Percentiles rank a stretch among this genome's conserved stretches.
phyloP scores from a whole-genome alignment of 2,113 vertebrate species.

The Calypte anna region DNA sequence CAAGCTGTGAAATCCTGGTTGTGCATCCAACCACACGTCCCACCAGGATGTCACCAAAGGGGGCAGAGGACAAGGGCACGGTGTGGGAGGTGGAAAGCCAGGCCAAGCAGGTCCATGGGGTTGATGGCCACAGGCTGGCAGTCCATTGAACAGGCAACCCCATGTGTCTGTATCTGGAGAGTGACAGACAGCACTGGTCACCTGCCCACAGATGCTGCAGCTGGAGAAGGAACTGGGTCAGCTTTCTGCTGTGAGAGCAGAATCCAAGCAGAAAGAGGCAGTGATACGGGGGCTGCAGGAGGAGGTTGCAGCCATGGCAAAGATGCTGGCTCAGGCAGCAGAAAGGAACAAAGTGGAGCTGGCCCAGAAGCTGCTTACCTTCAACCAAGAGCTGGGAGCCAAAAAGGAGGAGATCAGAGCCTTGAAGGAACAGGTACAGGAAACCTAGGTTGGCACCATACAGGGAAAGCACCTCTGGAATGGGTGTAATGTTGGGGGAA shows the following conservation, averaged over 20 bases:
- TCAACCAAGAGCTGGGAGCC: constrained; percentile 51
- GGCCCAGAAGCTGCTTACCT: constrained; percentile 38
- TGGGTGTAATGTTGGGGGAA: fast-evolving
- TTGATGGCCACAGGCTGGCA: fast-evolving
- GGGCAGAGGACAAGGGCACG: neutral
- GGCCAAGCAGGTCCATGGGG: fast-evolving
- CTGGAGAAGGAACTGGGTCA: constrained; percentile 59
- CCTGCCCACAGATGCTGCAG: constrained; percentile 58
- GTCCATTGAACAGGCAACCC: neutral
- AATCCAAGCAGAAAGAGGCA: constrained; percentile 69
- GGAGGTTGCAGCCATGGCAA: constrained; percentile 64
- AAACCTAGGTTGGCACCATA: fast-evolving
- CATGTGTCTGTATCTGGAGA: neutral
- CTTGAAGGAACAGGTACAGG: constrained; percentile 78
- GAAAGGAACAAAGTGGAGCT: neutral
- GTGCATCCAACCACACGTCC: neutral
- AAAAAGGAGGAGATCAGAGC: constrained; percentile 76
- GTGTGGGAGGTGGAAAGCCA: fast-evolving
- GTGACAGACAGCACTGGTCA: neutral
- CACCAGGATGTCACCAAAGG: neutral
- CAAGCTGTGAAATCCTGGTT: neutral
- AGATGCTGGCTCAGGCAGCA: constrained; percentile 28
- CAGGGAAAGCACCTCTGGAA: neutral
- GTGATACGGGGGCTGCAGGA: constrained; percentile 71
- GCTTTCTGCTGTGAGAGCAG: constrained; percentile 54